A percentile compares a stretch with the other conserved stretches of the same genome.
Evolutionary conservation across 2,888 invertebrate genomes (phyloP).

Genomic region (Drosophila robusta): DNA sequence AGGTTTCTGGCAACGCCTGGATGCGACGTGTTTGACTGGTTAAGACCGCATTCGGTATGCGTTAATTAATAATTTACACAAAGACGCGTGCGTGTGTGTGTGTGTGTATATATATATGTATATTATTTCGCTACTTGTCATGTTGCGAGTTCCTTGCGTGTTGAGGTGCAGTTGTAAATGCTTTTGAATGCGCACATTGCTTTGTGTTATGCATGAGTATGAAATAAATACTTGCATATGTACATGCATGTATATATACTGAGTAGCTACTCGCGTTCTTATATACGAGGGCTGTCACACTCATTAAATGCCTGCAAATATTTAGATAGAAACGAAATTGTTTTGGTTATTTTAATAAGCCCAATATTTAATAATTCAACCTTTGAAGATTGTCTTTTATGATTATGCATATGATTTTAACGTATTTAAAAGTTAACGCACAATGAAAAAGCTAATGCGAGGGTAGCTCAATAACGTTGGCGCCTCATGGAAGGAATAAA

Average conservation of each 20-base stretch:
- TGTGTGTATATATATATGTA: slow-evolving; percentile 2
- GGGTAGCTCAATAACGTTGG: neutral
- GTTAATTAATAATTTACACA: slow-evolving; percentile 14
- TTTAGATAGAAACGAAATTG: neutral
- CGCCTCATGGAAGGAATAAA: no score
- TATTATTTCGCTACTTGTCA: slow-evolving; percentile 2
- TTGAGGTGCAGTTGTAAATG: slow-evolving; percentile 40
- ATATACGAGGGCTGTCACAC: slow-evolving; percentile 14
- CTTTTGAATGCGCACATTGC: slow-evolving; percentile 43
- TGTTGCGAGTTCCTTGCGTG: slow-evolving; percentile 41
- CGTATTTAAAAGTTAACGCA: neutral
- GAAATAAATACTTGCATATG: neutral
- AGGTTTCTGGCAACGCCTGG: neutral
- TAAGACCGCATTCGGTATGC: neutral
- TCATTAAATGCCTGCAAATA: neutral
- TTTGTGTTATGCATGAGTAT: slow-evolving; percentile 21
- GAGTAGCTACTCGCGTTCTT: neutral
- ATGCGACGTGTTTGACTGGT: no score
- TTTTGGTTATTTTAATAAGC: slow-evolving; percentile 1
- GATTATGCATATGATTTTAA: slow-evolving; percentile 1
- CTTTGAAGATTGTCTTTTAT: slow-evolving; percentile 13
- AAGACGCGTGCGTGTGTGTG: neutral
- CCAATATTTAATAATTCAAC: slow-evolving; percentile 3
- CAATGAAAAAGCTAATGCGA: neutral
- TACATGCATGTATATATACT: slow-evolving; percentile 10